Percentiles rank a stretch among this genome's conserved stretches.
Conservation (phyloP, 2,888 invertebrate genomes). For the Melanostoma scalare region DNA sequence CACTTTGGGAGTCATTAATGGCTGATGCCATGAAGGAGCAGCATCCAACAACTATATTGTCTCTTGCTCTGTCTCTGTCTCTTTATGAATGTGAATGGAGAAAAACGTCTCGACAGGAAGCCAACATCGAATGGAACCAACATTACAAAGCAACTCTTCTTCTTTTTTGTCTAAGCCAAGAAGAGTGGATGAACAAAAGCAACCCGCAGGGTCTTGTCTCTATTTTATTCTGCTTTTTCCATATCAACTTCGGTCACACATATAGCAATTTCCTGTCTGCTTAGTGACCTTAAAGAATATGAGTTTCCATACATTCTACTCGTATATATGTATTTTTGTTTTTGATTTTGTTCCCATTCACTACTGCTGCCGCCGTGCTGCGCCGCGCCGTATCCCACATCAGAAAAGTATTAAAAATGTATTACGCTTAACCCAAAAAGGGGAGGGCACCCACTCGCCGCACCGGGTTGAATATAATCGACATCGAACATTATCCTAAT, state of each 20-base stretch:
- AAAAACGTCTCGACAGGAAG: slow-evolving; percentile 30
- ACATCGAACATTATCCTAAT: slow-evolving; percentile 67
- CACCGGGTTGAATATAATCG: slow-evolving; percentile 53
- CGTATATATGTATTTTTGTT: background rate
- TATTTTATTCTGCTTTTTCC: background rate
- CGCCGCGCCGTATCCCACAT: background rate
- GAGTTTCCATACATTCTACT: background rate
- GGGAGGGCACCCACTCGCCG: slow-evolving; percentile 21
- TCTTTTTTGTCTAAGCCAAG: background rate
- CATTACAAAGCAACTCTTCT: slow-evolving; percentile 44
- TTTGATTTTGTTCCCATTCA: background rate
- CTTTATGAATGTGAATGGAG: slow-evolving; percentile 1
- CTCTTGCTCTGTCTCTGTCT: slow-evolving; percentile 3
- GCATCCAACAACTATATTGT: background rate
- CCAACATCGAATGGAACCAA: slow-evolving; percentile 16
- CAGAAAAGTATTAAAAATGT: slow-evolving; percentile 34
- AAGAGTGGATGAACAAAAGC: slow-evolving; percentile 14
- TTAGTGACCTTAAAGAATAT: slow-evolving; percentile 18
- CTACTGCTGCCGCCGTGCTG: no score
- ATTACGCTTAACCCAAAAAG: background rate
- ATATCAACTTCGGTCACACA: slow-evolving; percentile 4
- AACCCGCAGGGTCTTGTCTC: slow-evolving; percentile 29
- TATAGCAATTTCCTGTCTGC: slow-evolving; percentile 16
- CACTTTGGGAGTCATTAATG: slow-evolving; percentile 31
- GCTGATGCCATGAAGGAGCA: slow-evolving; percentile 21